Percentiles rank a stretch among this genome's conserved stretches.
phyloP scores from a whole-genome alignment of 2,113 vertebrate species.

The Sinocyclocheilus grahami region DNA sequence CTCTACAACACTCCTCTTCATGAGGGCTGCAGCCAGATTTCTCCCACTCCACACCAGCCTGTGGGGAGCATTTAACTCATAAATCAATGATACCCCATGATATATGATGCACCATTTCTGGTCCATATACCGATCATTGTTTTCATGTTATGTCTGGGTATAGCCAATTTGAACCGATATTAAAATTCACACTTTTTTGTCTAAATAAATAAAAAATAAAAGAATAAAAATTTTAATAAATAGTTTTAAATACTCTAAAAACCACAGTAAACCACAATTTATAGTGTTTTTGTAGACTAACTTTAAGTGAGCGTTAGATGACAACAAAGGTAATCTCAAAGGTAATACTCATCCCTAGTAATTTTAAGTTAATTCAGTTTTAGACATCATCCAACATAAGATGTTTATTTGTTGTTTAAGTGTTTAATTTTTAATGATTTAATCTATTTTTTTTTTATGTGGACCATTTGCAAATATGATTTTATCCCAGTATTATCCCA shows the following conservation, averaged over 20 bases:
- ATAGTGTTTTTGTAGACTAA: too few species aligned
- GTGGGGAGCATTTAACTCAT: neutral
- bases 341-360: neutral
- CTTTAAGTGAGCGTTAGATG: too few species aligned
- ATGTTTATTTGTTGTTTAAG: too few species aligned
- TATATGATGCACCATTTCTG: neutral
- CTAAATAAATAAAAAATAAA: neutral
- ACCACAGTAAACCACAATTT: too few species aligned
- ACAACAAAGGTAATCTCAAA: too few species aligned
- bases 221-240: neutral
- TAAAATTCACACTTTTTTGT: neutral
- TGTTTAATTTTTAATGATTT: too few species aligned
- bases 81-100: neutral
- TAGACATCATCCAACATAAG: neutral
- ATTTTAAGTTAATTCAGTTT: neutral
- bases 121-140: neutral
- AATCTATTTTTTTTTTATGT: too few species aligned
- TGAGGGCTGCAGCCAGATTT: constrained; percentile 33
- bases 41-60: constrained; percentile 47
- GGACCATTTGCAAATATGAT: too few species aligned
- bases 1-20: constrained; percentile 36
- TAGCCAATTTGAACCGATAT: neutral
- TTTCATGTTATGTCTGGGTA: neutral
- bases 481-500: too few species aligned
- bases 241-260: neutral